Conservation (phyloP, 1,140 invertebrate species). For the Grapholita molesta region DNA sequence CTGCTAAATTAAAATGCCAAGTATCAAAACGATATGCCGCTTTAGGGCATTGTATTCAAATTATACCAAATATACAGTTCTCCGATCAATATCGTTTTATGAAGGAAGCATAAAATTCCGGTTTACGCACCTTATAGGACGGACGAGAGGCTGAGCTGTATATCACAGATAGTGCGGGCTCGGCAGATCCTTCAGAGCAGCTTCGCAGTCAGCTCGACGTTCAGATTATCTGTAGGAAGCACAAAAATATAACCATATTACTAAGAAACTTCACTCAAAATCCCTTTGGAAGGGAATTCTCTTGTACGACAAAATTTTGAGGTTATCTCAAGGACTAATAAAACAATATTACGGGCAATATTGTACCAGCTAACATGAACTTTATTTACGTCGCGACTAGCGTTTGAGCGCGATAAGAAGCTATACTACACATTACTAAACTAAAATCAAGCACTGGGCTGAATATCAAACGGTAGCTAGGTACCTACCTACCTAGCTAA, state of each 20-base stretch:
- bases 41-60: background rate
- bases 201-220: slow-evolving; percentile 72
- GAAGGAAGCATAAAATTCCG: background rate
- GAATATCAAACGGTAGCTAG: background rate
- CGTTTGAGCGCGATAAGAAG: slow-evolving; percentile 38
- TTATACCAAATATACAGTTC: background rate
- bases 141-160: slow-evolving; percentile 83
- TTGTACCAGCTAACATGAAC: slow-evolving; percentile 35
- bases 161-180: slow-evolving; percentile 84
- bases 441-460: slow-evolving; percentile 12
- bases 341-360: background rate
- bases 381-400: slow-evolving; percentile 42
- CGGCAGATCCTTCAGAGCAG: slow-evolving; percentile 71
- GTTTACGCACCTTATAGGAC: slow-evolving; percentile 72
- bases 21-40: background rate
- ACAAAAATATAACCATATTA: slow-evolving; percentile 1
- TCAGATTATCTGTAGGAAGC: slow-evolving; percentile 55
- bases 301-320: slow-evolving; percentile 43
- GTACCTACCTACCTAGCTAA: slow-evolving; percentile 10
- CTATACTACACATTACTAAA: slow-evolving; percentile 33
- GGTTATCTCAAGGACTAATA: slow-evolving; percentile 65
- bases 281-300: background rate
- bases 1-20: background rate
- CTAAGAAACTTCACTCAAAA: background rate
- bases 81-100: background rate